Evolutionary conservation across 2,888 invertebrate species (phyloP).

Genomic region (Ophioninae sp.): DNA sequence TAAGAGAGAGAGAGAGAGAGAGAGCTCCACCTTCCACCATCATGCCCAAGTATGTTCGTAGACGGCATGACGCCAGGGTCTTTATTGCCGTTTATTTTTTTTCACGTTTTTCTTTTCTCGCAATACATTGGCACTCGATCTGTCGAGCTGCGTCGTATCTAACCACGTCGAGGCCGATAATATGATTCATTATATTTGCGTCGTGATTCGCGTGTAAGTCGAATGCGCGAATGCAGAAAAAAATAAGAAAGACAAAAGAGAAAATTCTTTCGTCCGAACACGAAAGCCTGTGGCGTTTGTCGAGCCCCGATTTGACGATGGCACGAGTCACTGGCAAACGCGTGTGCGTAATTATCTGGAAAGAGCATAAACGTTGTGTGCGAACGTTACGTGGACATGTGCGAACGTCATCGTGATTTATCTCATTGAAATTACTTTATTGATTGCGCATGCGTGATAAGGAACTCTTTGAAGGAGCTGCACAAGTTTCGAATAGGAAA

Average conservation of each 20-base stretch:
- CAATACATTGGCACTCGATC: slow-evolving; percentile 50
- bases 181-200: slow-evolving; percentile 71
- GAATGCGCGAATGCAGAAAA: slow-evolving; percentile 42
- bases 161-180: slow-evolving; percentile 67
- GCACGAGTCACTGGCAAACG: neutral
- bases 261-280: slow-evolving; percentile 18
- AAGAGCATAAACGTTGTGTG: neutral
- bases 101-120: slow-evolving; percentile 61
- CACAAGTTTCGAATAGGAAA: neutral
- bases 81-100: slow-evolving; percentile 69
- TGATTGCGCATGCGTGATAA: neutral
- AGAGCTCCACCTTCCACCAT: slow-evolving; percentile 29
- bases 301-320: slow-evolving; percentile 15
- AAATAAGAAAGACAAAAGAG: slow-evolving; percentile 22
- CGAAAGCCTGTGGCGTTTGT: neutral
- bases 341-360: neutral
- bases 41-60: slow-evolving; percentile 68
- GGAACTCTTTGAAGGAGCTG: neutral
- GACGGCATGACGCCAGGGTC: slow-evolving; percentile 76
- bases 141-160: slow-evolving; percentile 61
- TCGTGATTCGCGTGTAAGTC: slow-evolving; percentile 61
- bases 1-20: slow-evolving; percentile 21
- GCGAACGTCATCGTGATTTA: neutral
- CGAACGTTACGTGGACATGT: neutral
- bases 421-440: neutral